Evolutionary conservation across 2,797 vertebrate species (phyloP).

Genomic region (Eospalax fontanierii): DNA sequence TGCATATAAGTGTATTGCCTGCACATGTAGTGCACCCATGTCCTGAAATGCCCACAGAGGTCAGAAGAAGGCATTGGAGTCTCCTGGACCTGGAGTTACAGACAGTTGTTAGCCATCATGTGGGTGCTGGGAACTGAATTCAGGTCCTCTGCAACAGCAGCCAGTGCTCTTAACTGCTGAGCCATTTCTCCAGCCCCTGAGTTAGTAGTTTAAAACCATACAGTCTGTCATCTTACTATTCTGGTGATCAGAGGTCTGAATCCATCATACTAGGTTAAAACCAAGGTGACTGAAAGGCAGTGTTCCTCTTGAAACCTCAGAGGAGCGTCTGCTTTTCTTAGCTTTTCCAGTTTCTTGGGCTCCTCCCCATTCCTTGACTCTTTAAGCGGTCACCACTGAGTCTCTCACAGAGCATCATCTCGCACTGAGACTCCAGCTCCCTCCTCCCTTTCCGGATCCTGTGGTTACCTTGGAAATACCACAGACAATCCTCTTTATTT

Average conservation of each 20-base stretch:
- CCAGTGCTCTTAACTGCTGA: too few relatives aligned
- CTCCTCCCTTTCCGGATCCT: neutral
- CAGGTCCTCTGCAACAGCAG: too few relatives aligned
- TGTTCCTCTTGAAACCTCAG: neutral
- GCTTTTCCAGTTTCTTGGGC: neutral
- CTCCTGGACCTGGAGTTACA: too few relatives aligned
- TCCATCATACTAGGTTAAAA: neutral
- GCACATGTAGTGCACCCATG: too few relatives aligned
- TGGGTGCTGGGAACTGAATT: too few relatives aligned
- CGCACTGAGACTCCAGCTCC: neutral
- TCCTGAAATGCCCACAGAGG: too few relatives aligned
- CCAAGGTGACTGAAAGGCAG: neutral
- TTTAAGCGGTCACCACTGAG: neutral
- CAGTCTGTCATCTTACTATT: neutral
- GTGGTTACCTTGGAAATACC: neutral
- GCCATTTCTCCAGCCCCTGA: too few relatives aligned
- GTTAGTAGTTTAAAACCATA: neutral
- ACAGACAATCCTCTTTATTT: neutral
- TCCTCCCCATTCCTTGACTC: neutral
- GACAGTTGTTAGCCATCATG: too few relatives aligned
- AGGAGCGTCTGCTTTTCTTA: neutral
- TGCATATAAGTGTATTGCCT: too few relatives aligned
- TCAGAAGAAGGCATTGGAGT: too few relatives aligned
- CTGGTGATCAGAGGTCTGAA: neutral
- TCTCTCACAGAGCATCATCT: neutral